phyloP scores from a whole-genome alignment of 1,140 invertebrate genomes.

The Aphis gossypii region DNA sequence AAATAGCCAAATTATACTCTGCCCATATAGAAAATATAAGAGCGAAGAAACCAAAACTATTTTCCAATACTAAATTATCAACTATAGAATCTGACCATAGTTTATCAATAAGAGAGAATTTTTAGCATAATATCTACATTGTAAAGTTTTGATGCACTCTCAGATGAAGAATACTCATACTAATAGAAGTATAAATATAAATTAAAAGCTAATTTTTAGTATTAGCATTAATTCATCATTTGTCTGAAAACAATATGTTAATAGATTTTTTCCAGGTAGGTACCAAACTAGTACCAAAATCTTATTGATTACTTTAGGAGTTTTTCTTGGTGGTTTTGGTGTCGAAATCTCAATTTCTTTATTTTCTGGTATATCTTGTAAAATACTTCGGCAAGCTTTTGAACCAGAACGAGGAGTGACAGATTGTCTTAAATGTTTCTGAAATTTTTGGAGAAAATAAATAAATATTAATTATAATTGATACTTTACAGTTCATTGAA shows the following conservation, averaged over 20 bases:
- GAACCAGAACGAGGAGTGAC: conserved; percentile 43
- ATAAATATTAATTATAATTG: neutral
- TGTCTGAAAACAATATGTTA: neutral
- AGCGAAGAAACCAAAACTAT: too few relatives aligned
- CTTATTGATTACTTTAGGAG: conserved; percentile 34
- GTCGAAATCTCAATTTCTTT: conserved; percentile 20
- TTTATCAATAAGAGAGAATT: too few relatives aligned
- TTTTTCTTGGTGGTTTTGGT: conserved; percentile 54
- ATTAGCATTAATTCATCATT: neutral
- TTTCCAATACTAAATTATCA: too few relatives aligned
- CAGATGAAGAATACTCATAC: too few relatives aligned
- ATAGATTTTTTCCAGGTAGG: neutral
- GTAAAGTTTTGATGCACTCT: too few relatives aligned
- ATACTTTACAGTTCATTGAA: too few relatives aligned
- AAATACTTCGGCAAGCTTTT: conserved; percentile 12
- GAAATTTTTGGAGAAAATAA: neutral
- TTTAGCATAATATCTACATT: too few relatives aligned
- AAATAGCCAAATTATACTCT: too few relatives aligned
- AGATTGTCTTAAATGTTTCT: conserved; percentile 47
- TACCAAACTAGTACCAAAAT: neutral
- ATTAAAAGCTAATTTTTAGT: neutral
- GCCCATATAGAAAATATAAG: too few relatives aligned
- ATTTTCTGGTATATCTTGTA: conserved; percentile 54
- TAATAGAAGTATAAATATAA: neutral
- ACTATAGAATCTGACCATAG: too few relatives aligned